Evolutionary conservation across 2,797 vertebrate genomes (phyloP), one percentile per base, ranked within the genome.

Genomic region (Thaleichthys pacificus): DNA sequence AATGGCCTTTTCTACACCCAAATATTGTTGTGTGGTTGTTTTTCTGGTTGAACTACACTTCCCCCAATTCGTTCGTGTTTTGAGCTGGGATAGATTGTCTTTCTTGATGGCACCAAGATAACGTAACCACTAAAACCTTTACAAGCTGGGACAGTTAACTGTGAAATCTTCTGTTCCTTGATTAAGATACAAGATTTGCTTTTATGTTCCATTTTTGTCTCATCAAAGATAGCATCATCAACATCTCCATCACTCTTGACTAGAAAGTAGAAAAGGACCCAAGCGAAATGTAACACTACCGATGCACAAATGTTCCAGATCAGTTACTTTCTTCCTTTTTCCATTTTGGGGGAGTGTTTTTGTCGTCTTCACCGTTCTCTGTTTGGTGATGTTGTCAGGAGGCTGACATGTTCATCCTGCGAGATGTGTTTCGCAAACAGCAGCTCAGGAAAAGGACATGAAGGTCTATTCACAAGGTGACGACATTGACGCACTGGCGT

Each of bases 391-490:
- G 87, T 80, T 83, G 79, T 87, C 74, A 72, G 77, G 74, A 69
- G 67, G 80, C 74, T 78, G 75, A 88, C 85, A 85, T 62, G 73
- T 19, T 15, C 51, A 77, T 76, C 80, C 84, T 70, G 58, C 66
- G 74, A 54, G 75, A 87, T 80, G 79, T 79, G 73, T 82, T 85
- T 80, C 73, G 82, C 82, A 85, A 86, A 86, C 69, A 82, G 84
- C 84, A 78, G 65, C 63, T 64, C 71, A 71, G 72, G 79, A 85
- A 83, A 77, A 61, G 78, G 84, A 89, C 86, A 79, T 88, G 86
- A 76, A 85, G 80, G 82, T 86, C 85, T 88, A 80, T 84, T 88
- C 75, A 87, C 86, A 91, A 51, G 89, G 61, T 80, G 86, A 91
- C 90, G 77, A 91, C 88, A 89, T 81, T 2, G 85, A 91, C 83